Evolutionary conservation across 2,113 vertebrate species (phyloP), one percentile per base, ranked within the genome.

Genomic region (Panthera tigris): DNA sequence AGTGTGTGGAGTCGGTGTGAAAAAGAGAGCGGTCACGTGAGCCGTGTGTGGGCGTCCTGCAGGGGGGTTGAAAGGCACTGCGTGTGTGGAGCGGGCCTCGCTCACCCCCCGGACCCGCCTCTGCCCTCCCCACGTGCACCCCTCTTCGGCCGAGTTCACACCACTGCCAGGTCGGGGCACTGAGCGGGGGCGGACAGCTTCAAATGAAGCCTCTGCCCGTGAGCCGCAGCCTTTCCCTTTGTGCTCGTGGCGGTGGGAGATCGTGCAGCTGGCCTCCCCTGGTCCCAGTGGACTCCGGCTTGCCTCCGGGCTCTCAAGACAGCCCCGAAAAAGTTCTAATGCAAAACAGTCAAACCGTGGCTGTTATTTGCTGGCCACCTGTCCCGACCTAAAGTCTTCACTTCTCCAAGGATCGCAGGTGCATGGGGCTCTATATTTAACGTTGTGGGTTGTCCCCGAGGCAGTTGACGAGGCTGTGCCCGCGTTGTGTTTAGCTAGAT

Each of bases 331-430:
- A 95, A 50, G 36, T 79, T 78, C 45, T 91, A 79, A 97, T 97
- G 96, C 89, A 94, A 96, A 97, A 68, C 41, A 95, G 36, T 63
- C 18, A 73, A 95, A 27, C 89, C 1, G 12, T 68, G 39, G 23
- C 78, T 97, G 65, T 89, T 95, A n/a, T 71, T 81, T 92, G n/a
- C 69, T 78, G 45, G 74, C 87, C 96, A 97, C 84, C 95, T 97
- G 84, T 94, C 85, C n/a, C 1, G 41, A 96, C 66, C 79, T 92
- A 66, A 88, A 86, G 68, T 91, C 89, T 96, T 97, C 71, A 97
- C 84, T 97, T 95, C 94, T 88, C 65, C 89, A 93, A 97, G 50
- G 96, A 74, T n/a, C 82, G 82, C 98, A 97, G 96, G 96, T 96
- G 93, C 61, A 61, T 3, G 1, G 6, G 0, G 2, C 6, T 25